Evolutionary conservation across 2,888 invertebrate genomes (phyloP).

Genomic region (Eristalinus aeneus): DNA sequence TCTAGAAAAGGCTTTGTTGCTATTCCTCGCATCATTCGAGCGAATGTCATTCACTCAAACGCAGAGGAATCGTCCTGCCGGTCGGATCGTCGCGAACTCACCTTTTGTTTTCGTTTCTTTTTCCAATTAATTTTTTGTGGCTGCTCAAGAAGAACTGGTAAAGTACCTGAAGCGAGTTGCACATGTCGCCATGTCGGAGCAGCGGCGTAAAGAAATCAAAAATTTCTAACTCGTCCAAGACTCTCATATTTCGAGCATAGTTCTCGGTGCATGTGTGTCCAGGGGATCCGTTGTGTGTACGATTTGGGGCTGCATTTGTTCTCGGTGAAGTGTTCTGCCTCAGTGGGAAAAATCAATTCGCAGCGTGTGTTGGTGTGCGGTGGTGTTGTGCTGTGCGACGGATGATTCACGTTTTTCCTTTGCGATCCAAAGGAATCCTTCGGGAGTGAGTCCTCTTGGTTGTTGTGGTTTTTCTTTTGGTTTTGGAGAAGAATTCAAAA

Average conservation of each 20-base stretch:
- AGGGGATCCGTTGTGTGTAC: neutral
- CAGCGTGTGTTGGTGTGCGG: constrained; percentile 1
- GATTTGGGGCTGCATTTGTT: constrained; percentile 2
- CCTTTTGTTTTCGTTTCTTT: constrained; percentile 36
- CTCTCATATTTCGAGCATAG: neutral
- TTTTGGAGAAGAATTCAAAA: neutral
- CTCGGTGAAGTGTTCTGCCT: constrained; percentile 8
- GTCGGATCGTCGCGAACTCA: constrained; percentile 40
- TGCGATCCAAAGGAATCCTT: constrained; percentile 2
- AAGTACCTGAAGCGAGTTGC: neutral
- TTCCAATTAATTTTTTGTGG: constrained; percentile 22
- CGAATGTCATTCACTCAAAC: constrained; percentile 63
- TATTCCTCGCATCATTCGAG: constrained; percentile 7
- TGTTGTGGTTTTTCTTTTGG: neutral
- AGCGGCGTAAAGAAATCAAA: neutral
- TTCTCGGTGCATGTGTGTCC: neutral
- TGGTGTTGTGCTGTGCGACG: constrained; percentile 4
- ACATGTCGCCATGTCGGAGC: neutral
- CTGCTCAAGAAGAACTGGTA: neutral
- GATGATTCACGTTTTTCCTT: constrained; percentile 55
- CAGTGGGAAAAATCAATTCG: constrained; percentile 66
- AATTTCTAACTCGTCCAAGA: neutral
- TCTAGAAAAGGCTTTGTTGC: constrained; percentile 41
- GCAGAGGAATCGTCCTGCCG: constrained; percentile 58
- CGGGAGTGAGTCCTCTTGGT: constrained; percentile 14